Percentiles rank a stretch among this genome's conserved stretches.
Evolutionary conservation across 1,140 invertebrate genomes (phyloP).

Genomic region (Scylla paramamosain): DNA sequence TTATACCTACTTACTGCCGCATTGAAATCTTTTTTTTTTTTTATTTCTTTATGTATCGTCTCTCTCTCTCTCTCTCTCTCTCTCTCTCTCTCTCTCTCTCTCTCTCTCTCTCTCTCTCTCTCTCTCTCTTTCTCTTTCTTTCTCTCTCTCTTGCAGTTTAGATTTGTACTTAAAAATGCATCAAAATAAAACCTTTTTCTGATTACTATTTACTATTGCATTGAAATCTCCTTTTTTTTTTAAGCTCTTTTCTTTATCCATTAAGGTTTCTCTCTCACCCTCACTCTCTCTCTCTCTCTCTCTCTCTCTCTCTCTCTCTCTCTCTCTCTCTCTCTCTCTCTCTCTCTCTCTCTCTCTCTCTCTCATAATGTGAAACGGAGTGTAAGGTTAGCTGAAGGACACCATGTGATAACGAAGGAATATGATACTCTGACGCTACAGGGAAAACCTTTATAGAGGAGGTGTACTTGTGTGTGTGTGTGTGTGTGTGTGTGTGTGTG

Average conservation of each 20-base stretch:
- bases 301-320: not conserved
- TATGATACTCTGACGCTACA: not conserved
- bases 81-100: not conserved
- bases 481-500: too few relatives aligned
- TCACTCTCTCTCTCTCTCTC: not conserved
- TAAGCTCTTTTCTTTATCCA: not conserved
- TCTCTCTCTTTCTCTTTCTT: not conserved
- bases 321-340: not conserved
- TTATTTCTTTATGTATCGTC: not conserved
- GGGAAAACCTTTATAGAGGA: not conserved
- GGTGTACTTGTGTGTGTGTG: too few relatives aligned
- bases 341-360: constrained; percentile 20
- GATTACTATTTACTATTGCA: too few relatives aligned
- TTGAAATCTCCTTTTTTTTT: too few relatives aligned
- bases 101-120: not conserved
- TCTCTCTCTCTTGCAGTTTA: constrained; percentile 21
- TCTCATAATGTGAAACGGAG: constrained; percentile 14
- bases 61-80: not conserved
- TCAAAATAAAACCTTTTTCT: too few relatives aligned
- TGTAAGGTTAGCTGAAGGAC: not conserved
- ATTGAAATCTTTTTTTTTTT: too few relatives aligned
- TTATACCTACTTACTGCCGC: too few relatives aligned
- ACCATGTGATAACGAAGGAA: constrained; percentile 1
- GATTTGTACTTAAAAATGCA: too few relatives aligned
- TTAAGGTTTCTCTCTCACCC: not conserved